Evolutionary conservation across 1,140 invertebrate genomes (phyloP), one percentile per base, ranked within the genome.

Genomic region (Bicyclus anynana): DNA sequence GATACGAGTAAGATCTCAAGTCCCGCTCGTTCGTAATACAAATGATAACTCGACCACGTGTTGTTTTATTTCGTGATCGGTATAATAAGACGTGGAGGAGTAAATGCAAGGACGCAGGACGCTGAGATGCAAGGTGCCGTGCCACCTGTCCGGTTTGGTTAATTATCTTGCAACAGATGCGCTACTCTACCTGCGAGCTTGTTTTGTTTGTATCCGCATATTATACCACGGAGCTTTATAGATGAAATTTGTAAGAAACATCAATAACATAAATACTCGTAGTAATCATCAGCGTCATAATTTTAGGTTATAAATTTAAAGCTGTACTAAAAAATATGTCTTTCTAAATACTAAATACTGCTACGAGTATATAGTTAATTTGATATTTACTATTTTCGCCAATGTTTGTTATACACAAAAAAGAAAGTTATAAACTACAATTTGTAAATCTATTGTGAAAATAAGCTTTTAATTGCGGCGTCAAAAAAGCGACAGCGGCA

Each of bases 141-240:
- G 59, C 77, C 84, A 87, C 84, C 82, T 86, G 82, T 84, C 74
- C 63, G 69, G 53, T 37, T 56, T 62, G 44, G 53, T 60, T 69
- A 81, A 85, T 84, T 86, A 84, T 85, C 78, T 77, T 59, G 53
- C 67, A 81, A 83, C 84, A 86, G 84, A 87, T 86, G 81, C 69
- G 64, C 56, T 59, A 64, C 80, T 79, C 77, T 71, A 52, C 49
- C 66, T 44, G 58, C 38, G 49, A 29, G 53, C 18, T 20, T 52
- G 52, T 37, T 44, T 20, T 52, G 52, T 37, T 44, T 51, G 49
- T 60, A 50, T 53, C 29, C 20, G 35, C 44, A 18, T 47, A 44
- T 44, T 21, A 21, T 33, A n/a, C 29, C n/a, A 3, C 29, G 29
- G 29, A 33, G 2, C 29, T 29, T 29, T 2, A 29, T 7, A 10